Base-by-base conservation (phyloP, 2,113 vertebrate species). In the Ia io region DNA sequence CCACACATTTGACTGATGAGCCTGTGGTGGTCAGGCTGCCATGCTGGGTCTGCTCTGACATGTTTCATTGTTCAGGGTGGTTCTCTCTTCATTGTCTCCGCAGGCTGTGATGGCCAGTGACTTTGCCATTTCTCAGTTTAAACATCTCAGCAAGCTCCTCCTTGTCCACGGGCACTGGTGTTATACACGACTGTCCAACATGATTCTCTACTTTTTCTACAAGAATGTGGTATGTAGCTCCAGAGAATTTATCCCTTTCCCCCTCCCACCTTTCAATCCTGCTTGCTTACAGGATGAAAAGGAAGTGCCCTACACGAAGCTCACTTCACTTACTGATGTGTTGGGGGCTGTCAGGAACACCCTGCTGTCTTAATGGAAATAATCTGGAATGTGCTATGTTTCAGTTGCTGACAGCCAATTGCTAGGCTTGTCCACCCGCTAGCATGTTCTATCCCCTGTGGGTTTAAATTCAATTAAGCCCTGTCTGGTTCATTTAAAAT, bases 31-130 rank as follows among this genome's bases (percentile, higher is more conserved):
- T 12, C 14, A 25, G 32, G 51, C 12, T 42, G 9, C 20, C 0
- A 0, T 9, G 8, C 67, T n/a, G 1, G 20, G 5, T 82, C 80
- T 51, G 14, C 69, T 53, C 28, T 61, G 32, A 9, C 9, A 2
- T 17, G 56, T 67, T n/a, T 16, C 0, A 10, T 83, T 2, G 40
- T 42, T 92, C 67, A 73, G 35, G 9, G 13, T 53, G 40, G 0
- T 35, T 90, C 51, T 95, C 32, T 93, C 40, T 20, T 51, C 22
- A 0, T 85, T 65, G 16, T 12, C 37, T 97, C 93, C 94, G 25
- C 98, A 99, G 98, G 98, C 98, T 25, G 98, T 98, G 95, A 98
- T 99, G 98, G 99, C 99, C 95, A 99, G 99, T 89, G 99, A 99
- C 97, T 99, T 99, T 88, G 98, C 99, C 65, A 11, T 99, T 93